Percentiles rank a stretch among this genome's conserved stretches.
phyloP scores from a whole-genome alignment of 2,888 invertebrate species.

The Andrena praecox region DNA sequence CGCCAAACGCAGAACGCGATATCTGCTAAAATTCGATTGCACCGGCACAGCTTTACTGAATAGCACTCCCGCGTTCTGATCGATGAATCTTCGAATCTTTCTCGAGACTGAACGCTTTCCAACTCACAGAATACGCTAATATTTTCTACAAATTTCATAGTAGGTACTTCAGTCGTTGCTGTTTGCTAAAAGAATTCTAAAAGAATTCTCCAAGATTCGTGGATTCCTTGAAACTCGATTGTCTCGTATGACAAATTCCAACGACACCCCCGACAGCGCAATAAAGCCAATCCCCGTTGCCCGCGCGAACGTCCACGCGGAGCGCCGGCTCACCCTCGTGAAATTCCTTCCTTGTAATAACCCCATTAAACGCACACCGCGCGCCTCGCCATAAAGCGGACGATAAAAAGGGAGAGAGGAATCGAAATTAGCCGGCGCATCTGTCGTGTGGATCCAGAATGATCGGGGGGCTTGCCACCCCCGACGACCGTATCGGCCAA shows the following conservation, averaged over 20 bases:
- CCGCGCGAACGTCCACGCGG: conserved; percentile 25
- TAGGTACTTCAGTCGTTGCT: no score
- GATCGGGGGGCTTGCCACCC: conserved; percentile 24
- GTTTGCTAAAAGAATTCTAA: no score
- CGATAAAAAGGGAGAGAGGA: conserved; percentile 35
- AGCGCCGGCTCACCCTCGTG: conserved; percentile 49
- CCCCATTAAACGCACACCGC: conserved; percentile 78
- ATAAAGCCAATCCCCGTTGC: conserved; percentile 31
- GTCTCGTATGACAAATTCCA: conserved; percentile 27
- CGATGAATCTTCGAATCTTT: no score
- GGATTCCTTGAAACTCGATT: no score
- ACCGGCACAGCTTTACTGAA: no score
- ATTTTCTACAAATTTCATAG: no score
- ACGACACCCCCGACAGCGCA: conserved; percentile 34
- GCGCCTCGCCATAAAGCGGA: conserved; percentile 22
- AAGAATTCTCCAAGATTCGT: no score
- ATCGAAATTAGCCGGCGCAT: conserved; percentile 78
- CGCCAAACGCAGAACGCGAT: background rate
- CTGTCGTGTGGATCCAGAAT: conserved; percentile 69
- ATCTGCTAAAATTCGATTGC: background rate
- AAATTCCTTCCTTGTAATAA: conserved; percentile 68
- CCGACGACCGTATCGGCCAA: conserved; percentile 63
- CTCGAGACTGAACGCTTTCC: no score
- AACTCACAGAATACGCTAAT: no score
- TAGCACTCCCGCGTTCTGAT: no score